These are phyloP conservation scores for Balanococcus diminutus DNA, from an alignment of 2,888 invertebrate genomes.

Conservation along the genomic window DNA sequence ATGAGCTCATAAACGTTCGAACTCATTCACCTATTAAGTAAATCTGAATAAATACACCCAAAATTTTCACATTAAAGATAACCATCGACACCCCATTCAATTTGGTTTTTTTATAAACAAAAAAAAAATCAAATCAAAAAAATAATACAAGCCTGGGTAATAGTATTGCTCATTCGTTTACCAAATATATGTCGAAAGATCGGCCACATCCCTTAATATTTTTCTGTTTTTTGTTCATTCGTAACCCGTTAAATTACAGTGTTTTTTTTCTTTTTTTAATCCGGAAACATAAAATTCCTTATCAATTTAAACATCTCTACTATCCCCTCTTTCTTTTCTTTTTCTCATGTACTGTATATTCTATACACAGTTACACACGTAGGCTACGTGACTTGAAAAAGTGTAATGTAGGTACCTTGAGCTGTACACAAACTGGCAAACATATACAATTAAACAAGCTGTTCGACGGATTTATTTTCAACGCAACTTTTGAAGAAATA, in stretches of 20 bases:
- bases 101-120: not conserved
- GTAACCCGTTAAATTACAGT: constrained; percentile 32
- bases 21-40: constrained; percentile 12
- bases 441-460: not conserved
- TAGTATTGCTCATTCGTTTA: not conserved
- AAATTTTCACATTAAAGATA: not conserved
- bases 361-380: too few species aligned
- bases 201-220: not conserved
- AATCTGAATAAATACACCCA: not conserved
- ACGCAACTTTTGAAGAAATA: not conserved
- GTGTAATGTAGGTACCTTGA: not conserved
- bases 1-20: not conserved
- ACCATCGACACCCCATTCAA: constrained; percentile 15
- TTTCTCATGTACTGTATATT: not conserved
- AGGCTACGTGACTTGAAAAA: not conserved
- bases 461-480: not conserved
- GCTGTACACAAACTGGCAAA: not conserved
- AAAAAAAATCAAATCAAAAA: not conserved
- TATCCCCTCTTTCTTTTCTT: not conserved
- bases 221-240: constrained; percentile 24
- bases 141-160: not conserved
- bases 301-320: not conserved
- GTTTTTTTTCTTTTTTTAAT: not conserved
- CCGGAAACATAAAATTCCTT: constrained; percentile 35
- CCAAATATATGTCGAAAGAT: not conserved